Evolutionary conservation across 37 sponge, comb jelly and placozoan genomes (phyloP).

Genomic region (Hormiphora californensis): DNA sequence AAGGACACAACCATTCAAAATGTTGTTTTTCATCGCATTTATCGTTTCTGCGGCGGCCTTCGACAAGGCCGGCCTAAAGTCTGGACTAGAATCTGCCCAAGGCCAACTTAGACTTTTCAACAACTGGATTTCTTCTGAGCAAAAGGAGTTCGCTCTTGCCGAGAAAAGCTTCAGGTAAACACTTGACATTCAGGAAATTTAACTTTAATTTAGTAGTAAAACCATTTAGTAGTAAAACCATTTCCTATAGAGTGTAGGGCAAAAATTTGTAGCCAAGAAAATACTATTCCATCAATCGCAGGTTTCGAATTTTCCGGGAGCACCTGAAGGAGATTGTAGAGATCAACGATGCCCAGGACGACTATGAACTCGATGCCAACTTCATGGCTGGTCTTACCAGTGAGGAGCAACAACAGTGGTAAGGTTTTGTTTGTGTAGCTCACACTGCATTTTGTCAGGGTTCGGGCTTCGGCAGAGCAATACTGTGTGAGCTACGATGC

Average conservation of each 20-base stretch:
- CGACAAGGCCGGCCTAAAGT: conserved; percentile 2
- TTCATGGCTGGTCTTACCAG: conserved; percentile 6
- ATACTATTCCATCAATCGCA: no score
- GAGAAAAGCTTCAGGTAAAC: not conserved
- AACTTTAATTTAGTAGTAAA: not conserved
- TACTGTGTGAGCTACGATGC: no score
- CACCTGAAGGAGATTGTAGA: not conserved
- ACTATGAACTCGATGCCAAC: not conserved
- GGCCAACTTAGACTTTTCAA: not conserved
- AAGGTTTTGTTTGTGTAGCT: not conserved
- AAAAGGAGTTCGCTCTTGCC: not conserved
- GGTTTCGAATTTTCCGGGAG: not conserved
- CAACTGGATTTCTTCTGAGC: not conserved
- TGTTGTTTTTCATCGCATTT: not conserved
- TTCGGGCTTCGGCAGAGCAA: no score
- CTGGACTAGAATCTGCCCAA: not conserved
- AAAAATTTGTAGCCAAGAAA: no score
- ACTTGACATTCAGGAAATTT: not conserved
- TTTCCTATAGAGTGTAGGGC: not conserved
- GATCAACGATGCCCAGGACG: not conserved
- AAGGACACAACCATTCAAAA: no score
- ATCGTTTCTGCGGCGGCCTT: conserved; percentile 12
- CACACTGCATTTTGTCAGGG: no score
- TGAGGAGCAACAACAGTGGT: not conserved
- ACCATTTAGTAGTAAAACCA: no score